Percentiles rank a stretch among this genome's conserved stretches.
These are phyloP conservation scores for Philaethria dido DNA, from an alignment of 2,888 invertebrate species.

Conservation along the genomic window DNA sequence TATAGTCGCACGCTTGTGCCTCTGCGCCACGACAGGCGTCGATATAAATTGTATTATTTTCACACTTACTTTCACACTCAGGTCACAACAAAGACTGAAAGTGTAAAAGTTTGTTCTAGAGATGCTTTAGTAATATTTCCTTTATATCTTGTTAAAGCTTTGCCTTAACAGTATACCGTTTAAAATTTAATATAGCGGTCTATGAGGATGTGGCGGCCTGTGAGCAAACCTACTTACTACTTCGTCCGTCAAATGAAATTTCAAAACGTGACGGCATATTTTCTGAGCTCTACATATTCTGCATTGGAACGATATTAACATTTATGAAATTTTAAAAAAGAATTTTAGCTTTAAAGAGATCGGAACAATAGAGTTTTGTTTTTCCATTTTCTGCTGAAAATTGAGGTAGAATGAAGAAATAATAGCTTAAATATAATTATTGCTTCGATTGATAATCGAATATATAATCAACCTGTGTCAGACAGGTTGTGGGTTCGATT, in stretches of 20 bases:
- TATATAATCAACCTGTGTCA: too few relatives aligned
- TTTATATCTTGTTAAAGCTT: conserved; percentile 7
- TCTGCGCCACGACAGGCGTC: too few relatives aligned
- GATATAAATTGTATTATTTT: too few relatives aligned
- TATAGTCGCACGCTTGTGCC: too few relatives aligned
- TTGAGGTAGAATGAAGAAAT: too few relatives aligned
- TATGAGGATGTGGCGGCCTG: conserved; percentile 9
- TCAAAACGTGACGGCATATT: conserved; percentile 28
- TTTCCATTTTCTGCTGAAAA: too few relatives aligned
- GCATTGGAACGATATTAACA: conserved; percentile 35
- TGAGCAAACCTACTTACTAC: conserved; percentile 23
- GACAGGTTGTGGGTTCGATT: too few relatives aligned
- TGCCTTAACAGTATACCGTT: not conserved
- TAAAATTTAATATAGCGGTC: conserved; percentile 34
- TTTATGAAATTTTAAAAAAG: conserved; percentile 27
- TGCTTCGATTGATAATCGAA: too few relatives aligned
- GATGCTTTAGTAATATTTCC: conserved; percentile 3
- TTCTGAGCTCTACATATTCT: conserved; percentile 27
- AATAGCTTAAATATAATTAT: too few relatives aligned
- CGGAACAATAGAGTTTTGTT: too few relatives aligned
- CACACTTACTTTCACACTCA: too few relatives aligned
- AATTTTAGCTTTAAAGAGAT: not conserved
- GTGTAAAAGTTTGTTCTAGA: not conserved
- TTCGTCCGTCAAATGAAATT: conserved; percentile 35
- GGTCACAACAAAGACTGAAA: not conserved